Base-by-base conservation (phyloP, 2,888 invertebrate species). In the Diloba caeruleocephala region DNA sequence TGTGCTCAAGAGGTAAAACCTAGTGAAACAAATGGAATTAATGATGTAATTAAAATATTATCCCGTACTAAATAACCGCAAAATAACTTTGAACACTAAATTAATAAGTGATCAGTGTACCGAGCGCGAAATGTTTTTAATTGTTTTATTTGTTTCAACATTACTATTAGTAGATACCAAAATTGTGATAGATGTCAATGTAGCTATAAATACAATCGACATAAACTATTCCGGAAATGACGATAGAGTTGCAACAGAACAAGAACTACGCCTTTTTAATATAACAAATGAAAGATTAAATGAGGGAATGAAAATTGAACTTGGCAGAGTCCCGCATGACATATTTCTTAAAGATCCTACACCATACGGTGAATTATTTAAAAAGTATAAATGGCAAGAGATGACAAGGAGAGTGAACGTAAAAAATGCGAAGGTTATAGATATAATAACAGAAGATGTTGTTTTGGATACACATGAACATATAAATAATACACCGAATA, bases 291-390 rank as follows among this genome's bases (percentile, higher is more conserved):
- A 69, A 1, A 88, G 85, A 57, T 54, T 92, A 3, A 89, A 86
- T 19, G 58, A 41, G 56, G 90, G 88, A 0, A 59, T 88, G 1
- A 59, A 54, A 41, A 45, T 81, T 0, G 88, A 88, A 67, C 53
- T 92, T 0, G 90, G 89, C 0, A 85, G 65, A 59, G 61, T 34
- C 2, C 89, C 92, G 0, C 67, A 87, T 0, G 74, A 84, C 5
- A 65, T 90, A 9, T 91, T 81, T 44, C 31, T 90, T 1, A 85
- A 72, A 39, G 87, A 91, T 19, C 90, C 90, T 0, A 91, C 91
- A 0, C 53, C 67, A 0, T 86, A 88, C 26, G 79, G 81, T 0
- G 59, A 89, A 44, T 37, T 89, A 6, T 92, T 76, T 42, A 26
- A 78, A 21, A 71, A 79, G 28, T 88, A 63, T 50, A 57, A 88